Evolutionary conservation across 2,888 invertebrate species (phyloP), one percentile per base, ranked within the genome.

Genomic region (Caenorhabditis sp.): DNA sequence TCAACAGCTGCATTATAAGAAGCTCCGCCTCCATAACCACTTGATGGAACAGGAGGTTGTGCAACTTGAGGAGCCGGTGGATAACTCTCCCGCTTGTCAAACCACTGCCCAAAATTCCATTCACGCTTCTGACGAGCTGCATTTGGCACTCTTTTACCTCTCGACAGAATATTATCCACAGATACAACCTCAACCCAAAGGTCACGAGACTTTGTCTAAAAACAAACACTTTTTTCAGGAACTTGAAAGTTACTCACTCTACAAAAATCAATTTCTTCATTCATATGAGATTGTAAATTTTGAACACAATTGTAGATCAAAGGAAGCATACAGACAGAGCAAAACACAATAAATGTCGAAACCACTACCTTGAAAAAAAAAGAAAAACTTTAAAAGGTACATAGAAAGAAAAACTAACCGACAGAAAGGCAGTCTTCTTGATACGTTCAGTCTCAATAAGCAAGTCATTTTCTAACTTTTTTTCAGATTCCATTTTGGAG

Each of bases 231-330:
- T 57, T 31, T 58, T 27, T 64, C 50, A 31, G 31, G 31, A 10
- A 31, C 17, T 59, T 59, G 12, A 10, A 12, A 19, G 14, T 21
- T 0, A 49, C 27, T 1, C 54, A 79, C 84, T 75, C 85, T 80
- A 76, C 87, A 87, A 65, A 84, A 85, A 60, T 84, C 84, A 58
- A 85, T 83, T 66, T 87, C 87, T 63, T 78, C 76, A 14, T 81
- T 62, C 73, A 87, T 72, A 54, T 87, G 86, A 23, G 81, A 79
- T 69, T 87, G 86, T 26, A 87, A 78, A 8, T 71, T 66, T 63
- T 84, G 84, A 14, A 84, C 81, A 62, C 87, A 86, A 66, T 65
- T 83, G 79, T 88, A 86, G n/a, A 87, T 79, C 72, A 87, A 67
- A 19, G 87, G 87, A 58, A 87, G 78, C 23, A 85, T 83, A 37